Evolutionary conservation across 2,797 vertebrate genomes (phyloP), one percentile per base, ranked within the genome.

Genomic region (Hyperoplus lanceolatus): DNA sequence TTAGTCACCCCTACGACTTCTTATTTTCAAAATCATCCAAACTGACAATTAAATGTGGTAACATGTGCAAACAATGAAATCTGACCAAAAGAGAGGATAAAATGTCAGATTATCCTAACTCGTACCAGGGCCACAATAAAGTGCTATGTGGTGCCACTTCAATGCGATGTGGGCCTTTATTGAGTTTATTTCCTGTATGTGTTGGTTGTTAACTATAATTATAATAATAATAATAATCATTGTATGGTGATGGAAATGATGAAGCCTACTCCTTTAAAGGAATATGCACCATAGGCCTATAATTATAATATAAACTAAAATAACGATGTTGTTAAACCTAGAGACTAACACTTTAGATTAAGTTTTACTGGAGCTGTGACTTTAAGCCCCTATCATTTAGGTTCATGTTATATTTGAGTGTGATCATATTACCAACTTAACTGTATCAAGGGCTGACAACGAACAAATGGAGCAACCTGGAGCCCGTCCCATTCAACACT

Each of bases 401-500:
- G 9, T 48, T 54, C 5, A 3, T 6, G 5, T 42, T 13, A 11
- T 16, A 9, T 64, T 64, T 58, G 51, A 6, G 1, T 62, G 57
- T 7, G 0, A 16, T 53, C 51, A 43, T 18, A 54, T 67, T 6
- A 55, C 39, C 6, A 45, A 68, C 21, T 4, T n/a, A n/a, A 48
- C 18, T 49, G 51, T 1, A 8, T 12, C n/a, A 7, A 18, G 8
- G 11, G 21, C 16, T 45, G 11, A 29, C 29, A 29, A 29, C 29
- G 29, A 54, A 65, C 55, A 75, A 73, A 88, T 82, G 60, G 73
- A 87, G 86, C 45, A 63, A 77, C 77, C 79, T 61, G 70, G 69
- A 84, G 81, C 69, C 41, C 56, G 15, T 77, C 53, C 64, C 81
- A 82, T 89, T 82, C 59, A 86, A 83, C 81, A 87, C 39, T 45